Percentiles rank a stretch among this genome's conserved stretches.
phyloP scores from a whole-genome alignment of 1,140 invertebrate species.

The Papilio xuthus region DNA sequence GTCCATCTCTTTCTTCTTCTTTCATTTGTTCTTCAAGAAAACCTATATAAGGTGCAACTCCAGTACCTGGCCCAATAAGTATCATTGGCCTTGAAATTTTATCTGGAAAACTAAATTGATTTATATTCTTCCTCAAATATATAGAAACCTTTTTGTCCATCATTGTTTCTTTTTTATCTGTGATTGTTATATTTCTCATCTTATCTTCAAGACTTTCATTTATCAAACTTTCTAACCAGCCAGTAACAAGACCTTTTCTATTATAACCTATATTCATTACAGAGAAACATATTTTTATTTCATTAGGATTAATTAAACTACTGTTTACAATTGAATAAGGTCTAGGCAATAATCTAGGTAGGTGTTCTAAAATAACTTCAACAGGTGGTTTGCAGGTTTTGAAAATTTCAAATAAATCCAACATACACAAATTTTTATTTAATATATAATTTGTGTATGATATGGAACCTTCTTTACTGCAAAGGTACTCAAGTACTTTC shows the following conservation, averaged over 20 bases:
- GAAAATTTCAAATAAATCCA: slow-evolving; percentile 86
- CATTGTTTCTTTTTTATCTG: slow-evolving; percentile 40
- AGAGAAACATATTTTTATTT: slow-evolving; percentile 87
- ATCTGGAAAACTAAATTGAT: slow-evolving; percentile 82
- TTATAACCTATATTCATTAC: slow-evolving; percentile 81
- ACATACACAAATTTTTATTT: slow-evolving; percentile 81
- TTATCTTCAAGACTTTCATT: slow-evolving; percentile 52
- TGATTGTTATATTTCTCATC: slow-evolving; percentile 56
- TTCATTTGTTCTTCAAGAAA: slow-evolving; percentile 83
- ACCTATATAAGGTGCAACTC: slow-evolving; percentile 90
- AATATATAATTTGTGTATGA: slow-evolving; percentile 84
- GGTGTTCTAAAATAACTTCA: slow-evolving; percentile 86
- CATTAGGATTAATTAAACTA: slow-evolving; percentile 70
- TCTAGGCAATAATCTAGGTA: slow-evolving; percentile 88
- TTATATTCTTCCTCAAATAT: slow-evolving; percentile 84
- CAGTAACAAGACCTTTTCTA: slow-evolving; percentile 85
- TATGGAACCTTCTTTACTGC: slow-evolving; percentile 84
- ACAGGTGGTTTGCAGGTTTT: slow-evolving; percentile 85
- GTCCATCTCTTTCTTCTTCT: slow-evolving; percentile 50
- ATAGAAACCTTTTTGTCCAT: slow-evolving; percentile 74
- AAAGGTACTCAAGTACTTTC: slow-evolving; percentile 84
- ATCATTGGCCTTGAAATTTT: slow-evolving; percentile 84
- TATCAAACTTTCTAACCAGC: slow-evolving; percentile 82
- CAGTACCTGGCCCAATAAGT: slow-evolving; percentile 92
- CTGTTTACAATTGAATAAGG: slow-evolving; percentile 92